Conservation (phyloP, 2,797 vertebrate genomes). For the Heliangelus exortis region DNA sequence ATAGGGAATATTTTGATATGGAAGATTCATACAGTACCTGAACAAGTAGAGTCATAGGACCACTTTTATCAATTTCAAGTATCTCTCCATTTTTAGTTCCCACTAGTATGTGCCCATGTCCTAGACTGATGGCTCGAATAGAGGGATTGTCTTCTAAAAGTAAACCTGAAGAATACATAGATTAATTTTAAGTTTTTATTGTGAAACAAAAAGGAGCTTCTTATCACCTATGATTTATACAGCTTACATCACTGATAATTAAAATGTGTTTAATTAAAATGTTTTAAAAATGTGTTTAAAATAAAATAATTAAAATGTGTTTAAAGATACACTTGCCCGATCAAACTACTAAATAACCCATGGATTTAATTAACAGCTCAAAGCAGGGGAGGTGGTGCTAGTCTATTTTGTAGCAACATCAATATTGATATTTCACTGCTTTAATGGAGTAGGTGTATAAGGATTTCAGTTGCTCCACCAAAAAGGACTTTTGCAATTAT, state of each 20-base stretch:
- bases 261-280: background rate
- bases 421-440: background rate
- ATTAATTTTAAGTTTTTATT: background rate
- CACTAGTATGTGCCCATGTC: slow-evolving; percentile 93
- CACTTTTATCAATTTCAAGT: slow-evolving; percentile 94
- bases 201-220: background rate
- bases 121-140: slow-evolving; percentile 92
- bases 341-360: background rate
- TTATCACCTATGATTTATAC: background rate
- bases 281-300: no score
- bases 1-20: background rate
- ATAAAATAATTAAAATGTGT: background rate
- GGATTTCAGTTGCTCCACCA: background rate
- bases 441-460: background rate
- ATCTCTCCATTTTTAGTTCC: slow-evolving; percentile 96
- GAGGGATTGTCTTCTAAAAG: slow-evolving; percentile 97
- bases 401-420: background rate
- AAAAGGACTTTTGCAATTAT: background rate
- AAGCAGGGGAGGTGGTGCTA: background rate
- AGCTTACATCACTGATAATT: background rate
- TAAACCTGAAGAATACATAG: slow-evolving; percentile 80
- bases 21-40: slow-evolving; percentile 77
- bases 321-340: background rate
- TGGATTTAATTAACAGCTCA: background rate
- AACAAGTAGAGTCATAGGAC: slow-evolving; percentile 91